Base-by-base conservation (phyloP, 2,888 invertebrate genomes). In the Apodemia zela region DNA sequence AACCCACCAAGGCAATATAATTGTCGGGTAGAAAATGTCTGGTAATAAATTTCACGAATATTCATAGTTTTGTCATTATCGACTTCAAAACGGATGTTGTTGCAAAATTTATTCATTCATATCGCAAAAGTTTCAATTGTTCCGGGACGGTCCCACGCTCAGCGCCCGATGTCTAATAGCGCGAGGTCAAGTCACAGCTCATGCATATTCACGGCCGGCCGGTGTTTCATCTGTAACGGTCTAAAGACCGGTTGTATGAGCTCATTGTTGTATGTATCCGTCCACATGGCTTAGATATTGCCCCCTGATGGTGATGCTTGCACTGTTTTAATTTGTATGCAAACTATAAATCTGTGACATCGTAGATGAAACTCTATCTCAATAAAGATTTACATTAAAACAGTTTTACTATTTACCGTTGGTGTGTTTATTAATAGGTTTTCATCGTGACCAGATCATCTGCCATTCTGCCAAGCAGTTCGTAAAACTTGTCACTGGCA, bases 201-300 rank as follows among this genome's bases (percentile, higher is more conserved):
- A 90, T 91, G 89, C 89, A 90, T 90, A 90, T 90, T 91, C 90
- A 85, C 79, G 79, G 69, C 75, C 75, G 77, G 67, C 79, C 81
- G 80, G 79, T 82, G 85, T 81, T 78, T 87, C 89, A 86, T 90
- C 89, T 85, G 87, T 89, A 90, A 90, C 91, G 91, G 91, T 87
- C 88, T 75, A 75, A 75, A 78, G 82, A 90, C 90, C 90, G 90
- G 91, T 90, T 89, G 82, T 82, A 72, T 76, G 77, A 76, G 76
- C 78, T 80, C 79, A 89, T 90, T 91, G 91, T 91, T 89, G 83
- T 81, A 80, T 75, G 73, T 77, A 77, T 75, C 79, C 80, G 78
- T 75, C 80, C 81, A 80, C 73, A 80, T 81, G 83, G 81, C 71
- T 69, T 62, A 64, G 69, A 71, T 68, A 72, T 65, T 71, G 67